phyloP scores from a whole-genome alignment of 2,888 invertebrate genomes.

The Eupithecia subfuscata region DNA sequence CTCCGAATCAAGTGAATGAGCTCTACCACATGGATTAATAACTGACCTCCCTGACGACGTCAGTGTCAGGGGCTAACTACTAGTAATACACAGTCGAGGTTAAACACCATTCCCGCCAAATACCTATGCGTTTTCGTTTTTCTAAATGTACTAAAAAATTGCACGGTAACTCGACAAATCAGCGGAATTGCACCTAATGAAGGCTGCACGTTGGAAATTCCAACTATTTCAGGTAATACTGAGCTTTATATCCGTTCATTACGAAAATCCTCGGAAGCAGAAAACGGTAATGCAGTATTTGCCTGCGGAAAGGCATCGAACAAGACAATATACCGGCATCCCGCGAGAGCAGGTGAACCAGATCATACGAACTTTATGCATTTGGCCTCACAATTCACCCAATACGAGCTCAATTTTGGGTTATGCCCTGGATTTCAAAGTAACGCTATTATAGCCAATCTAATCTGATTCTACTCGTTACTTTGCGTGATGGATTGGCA shows the following conservation, averaged over 20 bases:
- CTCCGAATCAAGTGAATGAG: too few species aligned
- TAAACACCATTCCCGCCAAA: too few species aligned
- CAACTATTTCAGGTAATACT: neutral
- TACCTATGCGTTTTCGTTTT: neutral
- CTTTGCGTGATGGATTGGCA: neutral
- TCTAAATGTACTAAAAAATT: neutral
- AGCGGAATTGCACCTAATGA: constrained; percentile 5
- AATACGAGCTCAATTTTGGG: neutral
- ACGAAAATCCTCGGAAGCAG: neutral
- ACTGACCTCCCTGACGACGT: too few species aligned
- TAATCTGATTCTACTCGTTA: neutral
- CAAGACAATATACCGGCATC: constrained; percentile 8
- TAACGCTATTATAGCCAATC: neutral
- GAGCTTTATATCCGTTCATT: neutral
- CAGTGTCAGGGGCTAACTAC: too few species aligned
- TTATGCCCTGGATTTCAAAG: constrained; percentile 2
- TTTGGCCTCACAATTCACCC: neutral
- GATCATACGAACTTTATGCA: neutral
- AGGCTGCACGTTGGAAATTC: constrained; percentile 1
- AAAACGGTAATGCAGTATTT: constrained; percentile 10
- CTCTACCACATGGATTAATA: too few species aligned
- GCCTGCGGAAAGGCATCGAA: constrained; percentile 11
- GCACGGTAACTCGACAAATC: neutral
- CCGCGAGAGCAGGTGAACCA: constrained; percentile 6
- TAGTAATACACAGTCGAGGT: neutral